Evolutionary conservation across 2,113 vertebrate genomes (phyloP), one percentile per base, ranked within the genome.

Genomic region (Agelaius tricolor): DNA sequence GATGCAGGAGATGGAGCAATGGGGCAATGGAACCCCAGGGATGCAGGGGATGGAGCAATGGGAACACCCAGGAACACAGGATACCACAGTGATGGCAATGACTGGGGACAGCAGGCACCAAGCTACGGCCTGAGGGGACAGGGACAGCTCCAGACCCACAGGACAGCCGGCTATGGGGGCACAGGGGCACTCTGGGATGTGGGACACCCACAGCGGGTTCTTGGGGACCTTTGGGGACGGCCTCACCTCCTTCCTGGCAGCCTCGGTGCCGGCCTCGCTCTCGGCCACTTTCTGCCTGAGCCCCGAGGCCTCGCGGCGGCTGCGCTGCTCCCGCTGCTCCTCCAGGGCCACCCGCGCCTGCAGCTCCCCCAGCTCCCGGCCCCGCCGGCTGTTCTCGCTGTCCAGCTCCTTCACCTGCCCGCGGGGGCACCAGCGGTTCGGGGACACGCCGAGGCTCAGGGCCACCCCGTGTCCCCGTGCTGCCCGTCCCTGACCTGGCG

Each of bases 341-440:
- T 98, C 99, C 93, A 98, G 90, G 0, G 97, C 98, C 81, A 99
- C 93, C 9, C 99, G 99, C 3, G 98, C 97, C 96, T 99, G 99
- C 74, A 99, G 97, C 87, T 99, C 99, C 0, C 96, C 97, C 95
- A 98, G 97, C 97, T 99, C 99, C 76, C 97, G 97, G 81, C 89
- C 94, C 93, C 97, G 98, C 97, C 98, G 98, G 96, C 98, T 96
- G 47, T 98, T 99, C 97, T 99, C 98, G 10, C 94, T 97, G 75
- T 99, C 99, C 96, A 99, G 97, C 22, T 98, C 93, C 97, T 99
- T 99, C 97, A 99, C 93, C 99, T 99, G 97, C 9, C 79, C 1
- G 11, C 6, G 8, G 28, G 9, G 24, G 17, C 11, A 24, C 11
- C 6, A 3, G 10, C 3, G 6, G 11, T 5, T 23, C 7, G 23